Base-by-base conservation (phyloP, 2,113 vertebrate genomes). In the Willisornis vidua region DNA sequence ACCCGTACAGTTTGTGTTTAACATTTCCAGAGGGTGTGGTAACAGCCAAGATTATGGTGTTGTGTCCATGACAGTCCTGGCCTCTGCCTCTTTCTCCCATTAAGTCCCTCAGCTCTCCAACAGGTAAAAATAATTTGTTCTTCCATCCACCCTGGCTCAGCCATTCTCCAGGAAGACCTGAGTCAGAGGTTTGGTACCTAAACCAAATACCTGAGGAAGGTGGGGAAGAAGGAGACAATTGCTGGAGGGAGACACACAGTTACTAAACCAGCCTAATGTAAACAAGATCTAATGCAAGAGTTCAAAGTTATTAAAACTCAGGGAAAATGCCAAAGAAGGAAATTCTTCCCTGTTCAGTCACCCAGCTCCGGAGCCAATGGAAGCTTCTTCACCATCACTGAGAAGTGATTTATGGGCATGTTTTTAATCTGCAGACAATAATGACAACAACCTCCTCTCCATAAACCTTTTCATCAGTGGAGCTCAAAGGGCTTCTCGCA, bases 151-250 rank as follows among this genome's bases (percentile, higher is more conserved):
- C 71, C 66, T 35, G 2, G 57, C 88, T 61, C 79, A 92, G 58
- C 90, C 88, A 28, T 73, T 82, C 90, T 94, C 73, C 90, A 84
- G 96, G 92, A 94, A 96, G 92, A 72, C 94, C 94, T 94, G 96
- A 96, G 88, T 97, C 94, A 96, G 96, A 95, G 89, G 90, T 96
- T 96, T 96, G 96, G 93, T 97, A 92, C 96, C 96, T 96, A 93
- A 94, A 96, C 72, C 45, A 87, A 96, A 97, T 97, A 96, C 96
- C 96, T 96, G 88, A 95, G 90, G 52, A 96, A 97, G 96, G 96
- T 96, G 96, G 93, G 94, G 96, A 96, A 85, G 92, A 95, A 78
- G 79, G 76, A 97, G 96, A 89, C 93, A 96, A 90, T 94, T 96
- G 95, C 96, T 96, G 93, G 82, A 96, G 94, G 94, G 93, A 97